These are phyloP conservation scores for Cochlearius cochlearius DNA, from an alignment of 2,113 vertebrate genomes.

Conservation along the genomic window DNA sequence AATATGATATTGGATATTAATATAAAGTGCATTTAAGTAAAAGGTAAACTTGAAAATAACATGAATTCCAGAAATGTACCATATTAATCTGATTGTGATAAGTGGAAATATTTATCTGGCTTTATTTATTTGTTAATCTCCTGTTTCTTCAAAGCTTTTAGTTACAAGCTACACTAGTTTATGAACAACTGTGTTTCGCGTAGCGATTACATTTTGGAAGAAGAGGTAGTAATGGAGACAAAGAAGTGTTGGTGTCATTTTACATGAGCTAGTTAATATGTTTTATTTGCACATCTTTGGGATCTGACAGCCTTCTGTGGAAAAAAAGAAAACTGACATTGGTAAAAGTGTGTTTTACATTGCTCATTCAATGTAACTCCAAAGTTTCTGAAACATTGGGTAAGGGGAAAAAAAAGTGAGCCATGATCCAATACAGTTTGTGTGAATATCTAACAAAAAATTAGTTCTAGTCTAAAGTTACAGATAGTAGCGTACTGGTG, in stretches of 20 bases:
- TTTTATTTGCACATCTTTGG: background rate
- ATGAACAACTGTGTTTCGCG: background rate
- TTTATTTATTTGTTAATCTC: background rate
- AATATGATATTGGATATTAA: background rate
- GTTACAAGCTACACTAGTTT: background rate
- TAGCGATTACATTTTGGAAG: background rate
- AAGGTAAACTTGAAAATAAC: background rate
- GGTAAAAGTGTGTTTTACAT: background rate
- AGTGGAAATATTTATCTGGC: background rate
- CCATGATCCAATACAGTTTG: background rate
- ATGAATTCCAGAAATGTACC: background rate
- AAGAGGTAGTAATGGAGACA: background rate
- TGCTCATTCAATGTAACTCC: background rate
- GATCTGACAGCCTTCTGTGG: background rate
- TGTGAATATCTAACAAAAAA: background rate
- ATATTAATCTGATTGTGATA: background rate
- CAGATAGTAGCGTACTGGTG: background rate
- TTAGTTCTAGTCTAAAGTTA: background rate
- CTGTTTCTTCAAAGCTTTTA: background rate
- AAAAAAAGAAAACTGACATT: background rate
- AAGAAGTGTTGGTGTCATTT: background rate
- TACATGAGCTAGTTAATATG: background rate
- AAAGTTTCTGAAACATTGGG: background rate
- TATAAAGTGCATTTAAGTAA: background rate
- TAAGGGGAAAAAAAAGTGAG: background rate